Conservation (phyloP, 2,797 vertebrate genomes). For the Phoeniculus purpureus region DNA sequence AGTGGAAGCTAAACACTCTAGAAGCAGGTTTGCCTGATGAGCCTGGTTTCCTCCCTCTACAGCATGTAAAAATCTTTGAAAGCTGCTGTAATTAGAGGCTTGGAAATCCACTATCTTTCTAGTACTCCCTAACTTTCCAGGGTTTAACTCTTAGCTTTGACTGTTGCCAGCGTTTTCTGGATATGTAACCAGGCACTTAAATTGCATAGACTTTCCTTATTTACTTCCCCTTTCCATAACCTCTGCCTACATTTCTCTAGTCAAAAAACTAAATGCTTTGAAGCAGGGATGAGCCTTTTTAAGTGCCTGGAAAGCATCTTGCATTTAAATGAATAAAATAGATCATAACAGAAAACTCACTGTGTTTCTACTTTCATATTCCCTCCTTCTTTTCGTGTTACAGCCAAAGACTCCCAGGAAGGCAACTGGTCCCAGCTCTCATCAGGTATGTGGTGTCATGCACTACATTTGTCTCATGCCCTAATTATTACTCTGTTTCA, state of each 20-base stretch:
- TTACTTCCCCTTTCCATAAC: background rate
- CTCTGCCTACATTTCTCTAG: background rate
- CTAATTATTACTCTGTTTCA: slow-evolving; percentile 45
- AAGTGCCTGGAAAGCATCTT: slow-evolving; percentile 40
- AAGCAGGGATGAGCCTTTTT: slow-evolving; percentile 1
- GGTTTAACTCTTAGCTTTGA: background rate
- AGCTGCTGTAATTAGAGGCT: background rate
- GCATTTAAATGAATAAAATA: background rate
- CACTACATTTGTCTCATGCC: background rate
- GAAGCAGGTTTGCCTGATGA: background rate
- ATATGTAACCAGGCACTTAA: background rate
- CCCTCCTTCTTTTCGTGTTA: slow-evolving; percentile 9
- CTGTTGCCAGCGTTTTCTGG: background rate
- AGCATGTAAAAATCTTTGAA: background rate
- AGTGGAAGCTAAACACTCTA: background rate
- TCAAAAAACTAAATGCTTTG: slow-evolving; percentile 1
- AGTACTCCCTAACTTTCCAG: background rate
- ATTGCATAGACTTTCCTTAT: background rate
- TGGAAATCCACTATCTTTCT: background rate
- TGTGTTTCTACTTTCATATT: slow-evolving; percentile 1
- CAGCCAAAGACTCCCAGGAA: slow-evolving; percentile 32
- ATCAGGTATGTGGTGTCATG: background rate
- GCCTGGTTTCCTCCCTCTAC: background rate
- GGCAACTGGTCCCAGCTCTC: background rate
- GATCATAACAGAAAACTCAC: background rate